Evolutionary conservation across 2,113 vertebrate genomes (phyloP).

Genomic region (Paradoxurus hermaphroditus): DNA sequence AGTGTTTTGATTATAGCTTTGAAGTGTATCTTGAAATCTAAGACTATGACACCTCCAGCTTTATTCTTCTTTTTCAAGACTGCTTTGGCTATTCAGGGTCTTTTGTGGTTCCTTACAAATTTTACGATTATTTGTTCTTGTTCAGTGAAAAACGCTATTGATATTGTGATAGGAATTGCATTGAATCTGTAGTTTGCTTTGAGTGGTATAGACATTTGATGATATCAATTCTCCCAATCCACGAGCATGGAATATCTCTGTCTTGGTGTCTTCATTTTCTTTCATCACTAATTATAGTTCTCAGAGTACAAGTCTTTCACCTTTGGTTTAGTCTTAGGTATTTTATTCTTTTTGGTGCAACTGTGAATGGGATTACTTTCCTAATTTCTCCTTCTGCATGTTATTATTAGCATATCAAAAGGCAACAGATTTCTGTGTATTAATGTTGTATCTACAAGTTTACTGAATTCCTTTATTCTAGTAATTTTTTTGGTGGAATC

Average conservation of each 20-base stretch:
- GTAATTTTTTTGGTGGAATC: neutral
- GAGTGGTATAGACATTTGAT: neutral
- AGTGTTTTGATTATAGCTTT: neutral
- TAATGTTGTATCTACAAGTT: neutral
- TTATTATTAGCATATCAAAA: neutral
- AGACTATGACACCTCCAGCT: neutral
- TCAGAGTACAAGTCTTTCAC: neutral
- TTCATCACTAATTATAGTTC: neutral
- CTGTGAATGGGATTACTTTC: neutral
- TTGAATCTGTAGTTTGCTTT: neutral
- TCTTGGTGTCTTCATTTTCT: neutral
- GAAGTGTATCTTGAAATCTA: neutral
- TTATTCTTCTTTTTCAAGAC: neutral
- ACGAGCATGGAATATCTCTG: neutral
- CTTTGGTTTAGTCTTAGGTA: neutral
- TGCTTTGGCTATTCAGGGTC: neutral
- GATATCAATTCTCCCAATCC: neutral
- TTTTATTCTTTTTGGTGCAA: neutral
- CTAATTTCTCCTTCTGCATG: neutral
- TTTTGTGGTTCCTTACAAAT: neutral
- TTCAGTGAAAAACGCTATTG: neutral
- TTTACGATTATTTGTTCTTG: neutral
- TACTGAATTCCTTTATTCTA: neutral
- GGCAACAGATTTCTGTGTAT: neutral
- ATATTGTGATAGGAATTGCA: neutral